Evolutionary conservation across 37 sponge, comb jelly and placozoan species (phyloP), one percentile per base, ranked within the genome.

Genomic region (Agelas oroides): DNA sequence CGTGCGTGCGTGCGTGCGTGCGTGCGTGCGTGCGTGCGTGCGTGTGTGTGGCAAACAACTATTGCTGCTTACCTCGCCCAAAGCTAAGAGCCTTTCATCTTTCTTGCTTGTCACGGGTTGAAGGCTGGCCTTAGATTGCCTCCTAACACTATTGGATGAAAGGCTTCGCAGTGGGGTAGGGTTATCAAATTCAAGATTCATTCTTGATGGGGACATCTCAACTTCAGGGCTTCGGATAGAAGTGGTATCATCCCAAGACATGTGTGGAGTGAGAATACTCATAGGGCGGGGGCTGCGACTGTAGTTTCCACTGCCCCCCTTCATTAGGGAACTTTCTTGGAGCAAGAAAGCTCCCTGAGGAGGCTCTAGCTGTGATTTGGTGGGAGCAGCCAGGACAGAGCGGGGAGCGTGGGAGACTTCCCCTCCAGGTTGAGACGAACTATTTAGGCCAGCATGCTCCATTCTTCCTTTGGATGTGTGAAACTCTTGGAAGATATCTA

Each of bases 161-260:
- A 17, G 19, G 27, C 73, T 19, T 52, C 79, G 19, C 30, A 62
- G 20, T 23, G 70, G 74, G 14, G 70, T 57, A 33, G 83, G 75
- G 71, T 82, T 69, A 69, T 81, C 81, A 69, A 82, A 70, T 23
- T 80, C 76, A 31, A 76, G 24, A 41, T 28, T 39, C 24, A 36
- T 17, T 15, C 68, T 40, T 0, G 86, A 81, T 17, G 77, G 70
- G 0, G 77, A 70, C 58, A 55, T 70, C 0, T 63, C 74, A 6
- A 19, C 31, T 39, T 77, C 78, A 38, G 57, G 71, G 34, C 71
- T 54, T 39, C 78, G 59, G 18, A 38, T 41, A 1, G 14, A 53
- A 32, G 55, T 66, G 0, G 82, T 59, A 27, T 81, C 82, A 38
- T 81, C 82, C 82, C 82, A 81, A 20, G 82, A 81, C 60, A 57